phyloP scores from a whole-genome alignment of 2,797 vertebrate species.

The Micropoecilia bifurca region DNA sequence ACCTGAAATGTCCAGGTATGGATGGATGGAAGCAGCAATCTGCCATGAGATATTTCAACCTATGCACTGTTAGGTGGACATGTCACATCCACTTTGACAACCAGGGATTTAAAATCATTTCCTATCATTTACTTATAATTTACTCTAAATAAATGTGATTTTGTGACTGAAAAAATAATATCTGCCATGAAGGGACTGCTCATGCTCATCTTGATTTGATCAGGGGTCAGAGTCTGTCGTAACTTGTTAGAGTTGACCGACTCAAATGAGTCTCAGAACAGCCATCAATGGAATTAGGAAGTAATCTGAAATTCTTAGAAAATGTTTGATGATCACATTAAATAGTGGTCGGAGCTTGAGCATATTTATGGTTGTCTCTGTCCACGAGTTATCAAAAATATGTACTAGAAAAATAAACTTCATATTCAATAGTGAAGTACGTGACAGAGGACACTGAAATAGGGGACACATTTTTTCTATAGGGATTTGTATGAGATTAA shows the following conservation, averaged over 20 bases:
- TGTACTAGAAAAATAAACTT: no score
- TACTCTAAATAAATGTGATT: neutral
- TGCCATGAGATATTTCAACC: neutral
- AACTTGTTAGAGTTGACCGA: neutral
- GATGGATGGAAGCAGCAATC: neutral
- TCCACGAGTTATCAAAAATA: no score
- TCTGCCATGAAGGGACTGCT: neutral
- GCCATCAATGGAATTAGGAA: neutral
- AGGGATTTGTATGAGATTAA: neutral
- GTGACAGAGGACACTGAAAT: neutral
- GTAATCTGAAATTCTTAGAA: neutral
- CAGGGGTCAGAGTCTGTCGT: neutral
- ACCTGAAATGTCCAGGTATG: neutral
- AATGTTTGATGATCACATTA: neutral
- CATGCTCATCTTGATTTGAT: neutral
- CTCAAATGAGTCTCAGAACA: neutral
- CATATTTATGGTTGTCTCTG: no score
- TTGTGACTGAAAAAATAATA: neutral
- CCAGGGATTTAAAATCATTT: neutral
- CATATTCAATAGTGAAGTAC: no score
- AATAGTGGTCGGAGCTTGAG: no score
- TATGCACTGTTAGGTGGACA: neutral
- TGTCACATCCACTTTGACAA: neutral
- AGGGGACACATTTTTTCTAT: neutral
- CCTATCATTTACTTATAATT: neutral